A percentile compares a stretch with the other conserved stretches of the same genome.
These are phyloP conservation scores for Panthera leo DNA, from an alignment of 2,113 vertebrate genomes.

Conservation along the genomic window DNA sequence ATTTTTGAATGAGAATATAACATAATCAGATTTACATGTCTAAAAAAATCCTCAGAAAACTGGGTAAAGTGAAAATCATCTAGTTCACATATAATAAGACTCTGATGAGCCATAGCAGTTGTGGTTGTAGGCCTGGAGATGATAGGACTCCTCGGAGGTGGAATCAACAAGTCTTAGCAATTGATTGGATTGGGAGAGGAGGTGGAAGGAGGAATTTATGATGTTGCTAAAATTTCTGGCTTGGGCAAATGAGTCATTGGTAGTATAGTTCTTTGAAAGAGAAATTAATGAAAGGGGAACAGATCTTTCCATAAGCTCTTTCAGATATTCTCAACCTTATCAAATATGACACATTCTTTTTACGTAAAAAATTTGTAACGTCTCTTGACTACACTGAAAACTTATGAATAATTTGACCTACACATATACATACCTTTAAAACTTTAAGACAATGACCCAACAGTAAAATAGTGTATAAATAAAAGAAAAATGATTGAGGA, in stretches of 20 bases:
- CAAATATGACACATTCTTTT: not conserved
- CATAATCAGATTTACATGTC: not conserved
- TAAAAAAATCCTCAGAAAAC: not conserved
- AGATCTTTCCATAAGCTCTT: not conserved
- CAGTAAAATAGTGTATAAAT: not conserved
- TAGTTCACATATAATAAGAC: not conserved
- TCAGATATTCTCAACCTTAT: not conserved
- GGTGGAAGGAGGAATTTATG: not conserved
- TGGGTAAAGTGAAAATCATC: not conserved
- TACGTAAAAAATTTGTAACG: not conserved
- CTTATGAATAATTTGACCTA: not conserved
- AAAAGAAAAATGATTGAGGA: not conserved
- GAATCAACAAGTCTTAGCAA: not conserved
- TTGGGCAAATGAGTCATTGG: not conserved
- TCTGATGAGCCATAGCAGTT: not conserved
- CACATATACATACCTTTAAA: not conserved
- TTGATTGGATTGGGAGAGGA: not conserved
- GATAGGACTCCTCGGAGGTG: not conserved
- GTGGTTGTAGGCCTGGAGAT: not conserved
- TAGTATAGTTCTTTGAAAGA: not conserved
- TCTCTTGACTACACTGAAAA: not conserved
- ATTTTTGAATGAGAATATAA: not conserved
- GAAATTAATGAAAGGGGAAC: not conserved
- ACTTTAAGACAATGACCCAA: not conserved
- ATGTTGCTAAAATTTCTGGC: not conserved